Conservation (phyloP, 2,888 invertebrate species). For the Parelbella ahira region DNA sequence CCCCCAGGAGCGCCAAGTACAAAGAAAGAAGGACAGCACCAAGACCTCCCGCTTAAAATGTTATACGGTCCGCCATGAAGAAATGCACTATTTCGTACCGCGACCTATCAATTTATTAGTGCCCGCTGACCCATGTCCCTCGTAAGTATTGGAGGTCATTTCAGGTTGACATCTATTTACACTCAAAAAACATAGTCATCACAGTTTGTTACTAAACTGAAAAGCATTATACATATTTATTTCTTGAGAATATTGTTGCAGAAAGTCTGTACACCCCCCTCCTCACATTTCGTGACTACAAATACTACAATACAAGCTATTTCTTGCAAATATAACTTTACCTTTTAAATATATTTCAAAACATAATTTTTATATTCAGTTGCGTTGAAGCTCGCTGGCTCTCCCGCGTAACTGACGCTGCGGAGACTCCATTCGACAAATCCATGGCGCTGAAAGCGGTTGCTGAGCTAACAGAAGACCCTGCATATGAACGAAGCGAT, state of each 20-base stretch:
- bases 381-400: constrained; percentile 70
- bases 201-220: no score
- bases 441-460: constrained; percentile 40
- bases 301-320: no score
- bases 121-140: constrained; percentile 60
- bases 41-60: constrained; percentile 56
- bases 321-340: no score
- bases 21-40: constrained; percentile 39
- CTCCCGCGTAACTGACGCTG: constrained; percentile 50
- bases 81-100: constrained; percentile 36
- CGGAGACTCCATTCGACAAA: constrained; percentile 45
- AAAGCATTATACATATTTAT: no score
- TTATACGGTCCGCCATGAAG: constrained; percentile 46
- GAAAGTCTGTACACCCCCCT: no score
- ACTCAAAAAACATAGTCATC: not conserved
- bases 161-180: no score
- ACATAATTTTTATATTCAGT: constrained; percentile 32
- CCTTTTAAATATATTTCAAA: no score
- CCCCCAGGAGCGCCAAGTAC: constrained; percentile 57
- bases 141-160: constrained; percentile 46
- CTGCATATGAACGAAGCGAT: constrained; percentile 60
- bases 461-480: constrained; percentile 43
- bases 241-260: no score
- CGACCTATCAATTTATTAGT: constrained; percentile 43
- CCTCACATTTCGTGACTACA: no score